Evolutionary conservation across 2,113 vertebrate species (phyloP), one percentile per base, ranked within the genome.

Genomic region (Clarias magur): DNA sequence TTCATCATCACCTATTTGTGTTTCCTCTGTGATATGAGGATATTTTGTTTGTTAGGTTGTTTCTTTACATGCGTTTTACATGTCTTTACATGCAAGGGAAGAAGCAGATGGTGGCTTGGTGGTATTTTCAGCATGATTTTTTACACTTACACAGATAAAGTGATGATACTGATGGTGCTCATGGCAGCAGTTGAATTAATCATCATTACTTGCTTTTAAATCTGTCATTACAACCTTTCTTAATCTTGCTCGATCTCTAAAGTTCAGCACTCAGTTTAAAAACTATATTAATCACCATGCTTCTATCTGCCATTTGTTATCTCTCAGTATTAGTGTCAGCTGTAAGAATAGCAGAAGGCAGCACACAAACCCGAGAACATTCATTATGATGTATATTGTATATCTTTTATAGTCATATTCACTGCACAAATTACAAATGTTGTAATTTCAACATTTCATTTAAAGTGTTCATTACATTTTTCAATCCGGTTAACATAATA

Each of bases 161-260:
- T 27, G 65, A 65, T 79, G 27, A 65, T 27, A 21, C 17, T 48
- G 21, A 76, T 76, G 10, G n/a, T 53, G 25, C 10, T 85, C 15
- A 75, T 42, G 21, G 48, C 62, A 68, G 53, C 63, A 30, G 65
- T 65, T 27, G 34, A 54, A 86, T 89, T 75, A 42, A 84, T 86
- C 80, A 85, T 62, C 67, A 85, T 25, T 63, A 85, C 10, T 11
- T 70, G 67, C 34, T n/a, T 54, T 78, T 57, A 75, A 56, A 87
- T 76, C 82, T 78, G 13, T 86, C 25, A 76, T 85, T 78, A 17
- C 62, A 70, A 48, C 30, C 65, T 63, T 60, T 13, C 5, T 76
- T 87, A 82, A 85, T 82, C 78, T 19, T 57, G 38, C 25, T 75
- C 15, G 15, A n/a, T 59, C 65, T 79, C 60, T 48, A 13, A 42